Base-by-base conservation (phyloP, 2,888 invertebrate genomes). In the Hermodice carunculata region DNA sequence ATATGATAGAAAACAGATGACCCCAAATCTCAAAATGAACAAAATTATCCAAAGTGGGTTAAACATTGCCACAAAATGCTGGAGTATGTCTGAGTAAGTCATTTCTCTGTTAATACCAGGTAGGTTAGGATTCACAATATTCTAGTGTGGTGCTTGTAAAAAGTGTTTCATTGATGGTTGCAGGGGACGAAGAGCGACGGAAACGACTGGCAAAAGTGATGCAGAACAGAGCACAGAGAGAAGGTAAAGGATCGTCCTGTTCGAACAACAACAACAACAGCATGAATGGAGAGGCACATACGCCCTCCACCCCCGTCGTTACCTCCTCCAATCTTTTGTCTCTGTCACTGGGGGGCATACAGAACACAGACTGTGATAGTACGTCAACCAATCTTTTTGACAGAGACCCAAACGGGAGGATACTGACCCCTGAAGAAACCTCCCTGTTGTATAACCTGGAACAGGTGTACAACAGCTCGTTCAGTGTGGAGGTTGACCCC, bases 141-240 rank as follows among this genome's bases (percentile, higher is more conserved):
- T n/a, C n/a, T n/a, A n/a, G n/a, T n/a, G n/a, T n/a, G n/a, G n/a
- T n/a, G n/a, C n/a, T n/a, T n/a, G n/a, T n/a, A n/a, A n/a, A n/a
- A n/a, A n/a, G n/a, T n/a, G n/a, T n/a, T n/a, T n/a, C n/a, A n/a
- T n/a, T n/a, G n/a, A n/a, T 61, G 17, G 32, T 68, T 72, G 14
- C 67, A 85, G 85, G 83, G 0, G 97, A 98, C 59, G 93, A 95
- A 76, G 97, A 97, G 81, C 78, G 84, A 67, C 82, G 80, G 64
- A 76, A 78, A n/a, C 95, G 97, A 81, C 89, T 94, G 67, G 90
- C 92, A 62, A 96, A 96, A 86, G 95, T 96, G 64, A 92, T 94
- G 81, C 92, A 92, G 77, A 96, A 96, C 82, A 89, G 95, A 59
- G 92, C 72, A 59, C 81, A 79, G 52, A 64, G 42, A 17, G 11